Base-by-base conservation (phyloP, 2,113 vertebrate genomes). In the Seriola quinqueradiata region DNA sequence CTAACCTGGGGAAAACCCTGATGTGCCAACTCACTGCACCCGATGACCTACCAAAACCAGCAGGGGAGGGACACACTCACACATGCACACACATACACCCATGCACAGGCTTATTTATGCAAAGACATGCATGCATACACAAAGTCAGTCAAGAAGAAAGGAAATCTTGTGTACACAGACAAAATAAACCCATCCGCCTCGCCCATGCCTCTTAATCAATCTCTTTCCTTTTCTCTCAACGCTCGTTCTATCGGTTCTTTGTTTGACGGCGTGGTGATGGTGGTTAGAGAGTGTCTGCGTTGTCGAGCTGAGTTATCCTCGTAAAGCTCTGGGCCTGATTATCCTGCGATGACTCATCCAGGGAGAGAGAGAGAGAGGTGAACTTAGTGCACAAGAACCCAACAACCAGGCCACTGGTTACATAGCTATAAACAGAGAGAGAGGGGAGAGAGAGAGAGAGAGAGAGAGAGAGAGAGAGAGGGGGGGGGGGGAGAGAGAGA, bases 341-440 rank as follows among this genome's bases (percentile, higher is more conserved):
- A 93, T 92, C 90, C 90, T 78, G 85, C 57, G 28, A 85, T 94
- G 93, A 93, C 90, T 93, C 93, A 94, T 83, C 76, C 72, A 77
- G 82, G 61, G 36, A 59, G 70, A 77, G 78, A 70, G 58, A 78
- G 77, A 63, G 83, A 80, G 87, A 89, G 91, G 90, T 92, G 90
- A 93, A 93, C 76, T 90, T 91, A 86, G 93, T 94, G 87, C 93
- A 94, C 84, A 79, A 85, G 91, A 94, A 94, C 93, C 83, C 92
- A 92, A 91, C 89, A 94, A 94, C 93, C 91, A 92, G 92, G 92
- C 86, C 92, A 94, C 84, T 76, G 83, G 86, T 92, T 92, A 90
- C 68, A 90, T 75, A 88, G 83, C 87, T 86, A 58, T 72, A 79
- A 82, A 86, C 70, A 85, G 54, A 81, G 59, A 66, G 28, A 28